These are phyloP conservation scores for Athalia rosae DNA, from an alignment of 2,888 invertebrate genomes.

Conservation along the genomic window DNA sequence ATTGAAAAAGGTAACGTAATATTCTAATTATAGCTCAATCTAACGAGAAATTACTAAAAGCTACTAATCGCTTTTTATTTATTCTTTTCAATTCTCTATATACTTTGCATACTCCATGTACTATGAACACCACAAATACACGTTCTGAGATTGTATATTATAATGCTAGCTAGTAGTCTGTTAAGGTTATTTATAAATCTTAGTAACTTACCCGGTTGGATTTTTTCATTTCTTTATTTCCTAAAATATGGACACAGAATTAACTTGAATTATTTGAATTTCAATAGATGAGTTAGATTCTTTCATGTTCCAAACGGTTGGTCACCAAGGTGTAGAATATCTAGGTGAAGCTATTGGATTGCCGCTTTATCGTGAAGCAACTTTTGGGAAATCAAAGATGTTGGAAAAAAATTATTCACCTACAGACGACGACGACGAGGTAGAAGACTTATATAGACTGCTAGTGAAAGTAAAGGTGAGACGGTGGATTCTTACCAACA, in stretches of 20 bases:
- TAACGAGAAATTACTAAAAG: no score
- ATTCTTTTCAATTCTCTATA: not conserved
- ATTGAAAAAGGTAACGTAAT: slow-evolving; percentile 81
- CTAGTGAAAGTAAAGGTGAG: slow-evolving; percentile 84
- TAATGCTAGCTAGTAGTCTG: slow-evolving; percentile 5
- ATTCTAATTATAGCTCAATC: no score
- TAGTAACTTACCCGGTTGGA: slow-evolving; percentile 4
- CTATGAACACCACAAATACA: not conserved
- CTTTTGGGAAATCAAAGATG: slow-evolving; percentile 89
- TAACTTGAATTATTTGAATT: slow-evolving; percentile 45
- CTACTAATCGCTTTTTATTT: no score
- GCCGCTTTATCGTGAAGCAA: slow-evolving; percentile 90
- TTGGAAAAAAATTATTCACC: slow-evolving; percentile 87
- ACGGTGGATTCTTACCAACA: not conserved
- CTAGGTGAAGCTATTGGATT: slow-evolving; percentile 96
- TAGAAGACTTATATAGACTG: slow-evolving; percentile 95
- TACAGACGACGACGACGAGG: slow-evolving; percentile 92
- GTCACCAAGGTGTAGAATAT: slow-evolving; percentile 93
- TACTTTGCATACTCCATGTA: not conserved
- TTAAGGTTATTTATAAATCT: slow-evolving; percentile 19
- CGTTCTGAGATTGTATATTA: not conserved
- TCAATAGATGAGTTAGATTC: slow-evolving; percentile 91
- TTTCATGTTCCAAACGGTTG: slow-evolving; percentile 99
- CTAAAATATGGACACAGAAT: not conserved
- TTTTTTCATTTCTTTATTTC: not conserved